phyloP scores from a whole-genome alignment of 2,113 vertebrate genomes.

The Corythoichthys intestinalis region DNA sequence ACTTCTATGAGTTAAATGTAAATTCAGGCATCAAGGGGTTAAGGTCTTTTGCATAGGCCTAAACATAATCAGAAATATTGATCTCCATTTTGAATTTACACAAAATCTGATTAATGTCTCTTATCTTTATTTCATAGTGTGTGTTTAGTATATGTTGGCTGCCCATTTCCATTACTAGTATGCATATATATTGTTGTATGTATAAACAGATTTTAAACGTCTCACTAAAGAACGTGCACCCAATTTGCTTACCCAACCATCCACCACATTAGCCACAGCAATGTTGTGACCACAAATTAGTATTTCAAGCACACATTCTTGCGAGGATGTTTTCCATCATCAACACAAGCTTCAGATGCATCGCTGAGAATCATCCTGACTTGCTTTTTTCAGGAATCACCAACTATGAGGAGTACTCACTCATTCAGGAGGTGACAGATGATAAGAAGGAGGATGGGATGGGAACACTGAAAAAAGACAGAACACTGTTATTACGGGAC shows the following conservation, averaged over 20 bases:
- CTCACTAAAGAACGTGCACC: neutral
- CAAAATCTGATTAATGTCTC: too few species aligned
- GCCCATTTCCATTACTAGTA: too few species aligned
- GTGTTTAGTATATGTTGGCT: too few species aligned
- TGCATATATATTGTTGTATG: too few species aligned
- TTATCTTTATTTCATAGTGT: too few species aligned
- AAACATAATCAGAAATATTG: too few species aligned
- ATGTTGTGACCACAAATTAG: neutral
- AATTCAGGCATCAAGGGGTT: too few species aligned
- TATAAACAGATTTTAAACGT: too few species aligned
- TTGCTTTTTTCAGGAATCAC: constrained; percentile 87
- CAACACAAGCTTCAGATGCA: constrained; percentile 11
- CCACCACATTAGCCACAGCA: neutral
- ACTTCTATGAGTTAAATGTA: too few species aligned
- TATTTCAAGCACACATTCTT: constrained; percentile 44
- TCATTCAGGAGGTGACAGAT: constrained; percentile 89
- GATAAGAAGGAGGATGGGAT: constrained; percentile 92
- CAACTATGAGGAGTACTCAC: constrained; percentile 98
- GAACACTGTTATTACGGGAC: constrained; percentile 85
- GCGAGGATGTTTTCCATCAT: constrained; percentile 5
- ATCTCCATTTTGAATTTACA: too few species aligned
- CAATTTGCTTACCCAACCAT: neutral
- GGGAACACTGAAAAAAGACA: constrained; percentile 91
- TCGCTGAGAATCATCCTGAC: constrained; percentile 21
- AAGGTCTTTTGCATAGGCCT: too few species aligned